These are phyloP conservation scores for Athene noctua DNA, from an alignment of 2,113 vertebrate genomes.

Conservation along the genomic window DNA sequence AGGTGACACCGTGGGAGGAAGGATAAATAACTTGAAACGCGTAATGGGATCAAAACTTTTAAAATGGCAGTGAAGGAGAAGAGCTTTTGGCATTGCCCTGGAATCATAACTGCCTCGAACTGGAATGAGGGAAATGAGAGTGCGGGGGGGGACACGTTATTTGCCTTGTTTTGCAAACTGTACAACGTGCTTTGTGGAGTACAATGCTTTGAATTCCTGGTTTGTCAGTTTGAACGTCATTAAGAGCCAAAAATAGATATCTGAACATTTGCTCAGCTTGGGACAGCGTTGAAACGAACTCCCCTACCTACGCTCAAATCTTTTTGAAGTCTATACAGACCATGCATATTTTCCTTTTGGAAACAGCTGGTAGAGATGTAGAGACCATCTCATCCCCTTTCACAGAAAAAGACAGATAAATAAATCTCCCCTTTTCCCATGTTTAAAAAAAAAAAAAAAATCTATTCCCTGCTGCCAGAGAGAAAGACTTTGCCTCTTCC, in stretches of 20 bases:
- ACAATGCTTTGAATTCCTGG: constrained; percentile 26
- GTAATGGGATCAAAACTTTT: neutral
- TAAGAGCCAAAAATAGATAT: constrained; percentile 23
- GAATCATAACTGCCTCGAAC: neutral
- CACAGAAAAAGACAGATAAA: neutral
- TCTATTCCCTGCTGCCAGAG: neutral
- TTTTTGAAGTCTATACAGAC: neutral
- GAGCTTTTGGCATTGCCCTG: neutral
- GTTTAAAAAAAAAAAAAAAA: neutral
- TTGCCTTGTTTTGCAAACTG: neutral
- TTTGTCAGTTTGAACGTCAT: constrained; percentile 26
- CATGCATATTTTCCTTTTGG: neutral
- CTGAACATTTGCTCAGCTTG: constrained; percentile 7
- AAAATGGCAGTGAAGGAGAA: neutral
- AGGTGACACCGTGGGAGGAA: neutral
- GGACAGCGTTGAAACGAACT: neutral
- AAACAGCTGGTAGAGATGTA: neutral
- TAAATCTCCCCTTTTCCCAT: neutral
- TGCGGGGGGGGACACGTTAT: neutral
- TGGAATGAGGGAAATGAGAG: neutral
- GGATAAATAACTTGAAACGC: neutral
- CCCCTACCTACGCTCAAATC: neutral
- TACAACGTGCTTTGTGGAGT: neutral
- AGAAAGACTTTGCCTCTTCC: neutral
- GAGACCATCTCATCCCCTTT: neutral